Percentiles rank a stretch among this genome's conserved stretches.
phyloP scores from a whole-genome alignment of 2,113 vertebrate genomes.

The Podarcis raffonei region DNA sequence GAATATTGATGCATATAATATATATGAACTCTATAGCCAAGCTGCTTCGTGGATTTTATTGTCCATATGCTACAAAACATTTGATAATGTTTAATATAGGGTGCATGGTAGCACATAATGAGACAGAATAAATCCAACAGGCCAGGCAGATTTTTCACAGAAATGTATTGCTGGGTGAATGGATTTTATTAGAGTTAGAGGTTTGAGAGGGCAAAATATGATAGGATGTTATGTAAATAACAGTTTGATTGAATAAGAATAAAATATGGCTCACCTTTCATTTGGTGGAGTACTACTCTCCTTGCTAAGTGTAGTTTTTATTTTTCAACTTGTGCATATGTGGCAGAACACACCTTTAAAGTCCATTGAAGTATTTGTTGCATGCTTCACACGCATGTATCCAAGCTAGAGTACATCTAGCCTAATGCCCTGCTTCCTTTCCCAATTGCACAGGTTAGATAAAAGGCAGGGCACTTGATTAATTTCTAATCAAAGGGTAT shows the following conservation, averaged over 20 bases:
- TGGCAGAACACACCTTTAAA: background rate
- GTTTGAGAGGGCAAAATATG: background rate
- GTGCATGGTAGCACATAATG: background rate
- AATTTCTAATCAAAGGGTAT: background rate
- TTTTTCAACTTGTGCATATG: background rate
- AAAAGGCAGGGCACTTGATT: slow-evolving; percentile 4
- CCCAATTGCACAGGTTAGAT: background rate
- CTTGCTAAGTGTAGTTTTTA: background rate
- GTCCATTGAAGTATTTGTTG: background rate
- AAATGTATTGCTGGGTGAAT: background rate
- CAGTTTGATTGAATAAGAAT: background rate
- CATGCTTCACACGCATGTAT: background rate
- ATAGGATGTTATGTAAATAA: background rate
- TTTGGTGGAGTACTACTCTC: background rate
- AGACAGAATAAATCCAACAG: background rate
- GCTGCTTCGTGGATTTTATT: background rate
- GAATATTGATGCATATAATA: background rate
- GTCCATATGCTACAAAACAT: background rate
- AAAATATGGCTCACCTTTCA: background rate
- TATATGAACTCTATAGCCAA: background rate
- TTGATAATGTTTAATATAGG: background rate
- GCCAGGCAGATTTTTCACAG: too few species aligned
- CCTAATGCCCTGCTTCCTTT: background rate
- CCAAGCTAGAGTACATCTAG: background rate
- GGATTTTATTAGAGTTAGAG: background rate